Conservation (phyloP, 2,113 vertebrate genomes). For the Dicerorhinus sumatrensis region DNA sequence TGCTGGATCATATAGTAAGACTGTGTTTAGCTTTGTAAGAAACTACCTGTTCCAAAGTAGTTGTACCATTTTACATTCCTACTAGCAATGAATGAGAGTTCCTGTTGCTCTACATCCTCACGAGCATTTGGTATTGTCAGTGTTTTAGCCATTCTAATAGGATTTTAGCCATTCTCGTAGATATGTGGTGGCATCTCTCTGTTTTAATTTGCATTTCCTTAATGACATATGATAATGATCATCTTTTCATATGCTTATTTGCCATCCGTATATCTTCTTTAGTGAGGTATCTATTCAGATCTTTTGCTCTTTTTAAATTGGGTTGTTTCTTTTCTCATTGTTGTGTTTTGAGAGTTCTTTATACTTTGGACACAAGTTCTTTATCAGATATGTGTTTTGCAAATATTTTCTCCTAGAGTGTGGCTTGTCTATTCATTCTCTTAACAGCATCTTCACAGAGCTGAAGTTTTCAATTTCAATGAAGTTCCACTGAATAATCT, state of each 20-base stretch:
- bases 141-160: background rate
- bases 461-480: background rate
- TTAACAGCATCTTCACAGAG: background rate
- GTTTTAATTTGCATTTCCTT: background rate
- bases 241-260: background rate
- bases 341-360: slow-evolving; percentile 27
- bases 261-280: background rate
- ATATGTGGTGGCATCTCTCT: background rate
- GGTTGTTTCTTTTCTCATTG: background rate
- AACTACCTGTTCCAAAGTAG: background rate
- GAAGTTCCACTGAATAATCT: background rate
- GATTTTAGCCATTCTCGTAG: background rate
- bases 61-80: background rate
- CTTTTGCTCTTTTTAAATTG: background rate
- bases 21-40: background rate
- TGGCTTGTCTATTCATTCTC: background rate
- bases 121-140: background rate
- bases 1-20: background rate
- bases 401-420: background rate
- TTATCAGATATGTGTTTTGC: background rate
- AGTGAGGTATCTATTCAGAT: background rate
- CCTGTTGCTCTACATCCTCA: background rate
- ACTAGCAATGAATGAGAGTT: background rate
- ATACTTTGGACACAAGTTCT: background rate
- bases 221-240: background rate